A percentile compares a stretch with the other conserved stretches of the same genome.
These are phyloP conservation scores for Tinamus guttatus DNA, from an alignment of 2,113 vertebrate species.

Conservation along the genomic window DNA sequence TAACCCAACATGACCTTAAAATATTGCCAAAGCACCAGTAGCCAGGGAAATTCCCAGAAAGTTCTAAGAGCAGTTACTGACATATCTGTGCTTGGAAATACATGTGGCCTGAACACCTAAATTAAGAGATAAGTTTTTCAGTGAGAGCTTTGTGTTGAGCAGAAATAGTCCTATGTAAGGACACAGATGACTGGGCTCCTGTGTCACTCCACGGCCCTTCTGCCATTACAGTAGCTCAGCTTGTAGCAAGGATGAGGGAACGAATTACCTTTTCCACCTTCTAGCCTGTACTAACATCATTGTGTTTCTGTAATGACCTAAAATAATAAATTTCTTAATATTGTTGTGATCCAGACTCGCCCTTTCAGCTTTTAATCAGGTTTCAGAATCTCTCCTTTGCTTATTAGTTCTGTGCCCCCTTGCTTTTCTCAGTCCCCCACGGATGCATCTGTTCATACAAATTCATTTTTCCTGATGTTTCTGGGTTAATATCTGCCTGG, in stretches of 20 bases:
- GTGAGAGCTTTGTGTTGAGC: background rate
- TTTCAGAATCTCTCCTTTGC: background rate
- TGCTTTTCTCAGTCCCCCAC: background rate
- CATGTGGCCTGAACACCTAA: background rate
- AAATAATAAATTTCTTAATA: background rate
- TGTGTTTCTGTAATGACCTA: background rate
- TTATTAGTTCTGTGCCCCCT: background rate
- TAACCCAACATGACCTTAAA: background rate
- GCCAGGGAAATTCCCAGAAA: slow-evolving; percentile 3
- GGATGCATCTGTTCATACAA: background rate
- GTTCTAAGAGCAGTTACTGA: background rate
- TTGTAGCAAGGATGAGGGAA: rapidly evolving
- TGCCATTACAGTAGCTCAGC: too few species aligned
- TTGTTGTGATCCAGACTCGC: background rate
- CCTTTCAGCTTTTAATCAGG: background rate
- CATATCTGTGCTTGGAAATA: background rate
- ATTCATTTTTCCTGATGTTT: background rate
- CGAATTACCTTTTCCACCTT: background rate
- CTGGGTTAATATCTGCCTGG: background rate
- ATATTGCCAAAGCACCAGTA: background rate
- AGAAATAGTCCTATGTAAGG: background rate
- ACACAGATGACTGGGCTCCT: background rate
- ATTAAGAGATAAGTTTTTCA: background rate
- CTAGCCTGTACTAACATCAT: background rate
- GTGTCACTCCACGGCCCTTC: background rate